Percentiles rank a stretch among this genome's conserved stretches.
Conservation (phyloP, 64 coral and sea anemone species). For the Porites australiensis region DNA sequence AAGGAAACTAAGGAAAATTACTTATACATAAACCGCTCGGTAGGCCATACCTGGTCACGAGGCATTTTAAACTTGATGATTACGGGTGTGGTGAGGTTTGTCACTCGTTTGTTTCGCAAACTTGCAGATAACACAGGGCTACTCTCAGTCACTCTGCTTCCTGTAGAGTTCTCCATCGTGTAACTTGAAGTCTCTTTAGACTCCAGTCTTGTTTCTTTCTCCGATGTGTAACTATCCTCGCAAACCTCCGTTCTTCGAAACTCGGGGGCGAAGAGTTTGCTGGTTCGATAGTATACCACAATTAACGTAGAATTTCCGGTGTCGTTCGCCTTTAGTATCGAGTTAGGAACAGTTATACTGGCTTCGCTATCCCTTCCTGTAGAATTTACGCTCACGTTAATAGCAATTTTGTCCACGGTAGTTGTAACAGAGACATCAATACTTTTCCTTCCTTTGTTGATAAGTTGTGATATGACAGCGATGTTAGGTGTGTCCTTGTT, state of each 20-base stretch:
- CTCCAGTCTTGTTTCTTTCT: slow-evolving; percentile 26
- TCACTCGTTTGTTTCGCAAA: slow-evolving; percentile 68
- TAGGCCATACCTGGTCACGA: slow-evolving; percentile 62
- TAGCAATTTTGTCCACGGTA: slow-evolving; percentile 43
- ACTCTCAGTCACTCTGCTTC: slow-evolving; percentile 59
- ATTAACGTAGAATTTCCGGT: slow-evolving; percentile 74
- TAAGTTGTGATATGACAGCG: slow-evolving; percentile 58
- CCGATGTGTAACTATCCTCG: slow-evolving; percentile 58
- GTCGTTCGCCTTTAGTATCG: slow-evolving; percentile 32
- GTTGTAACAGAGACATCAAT: slow-evolving; percentile 53
- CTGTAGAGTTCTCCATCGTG: slow-evolving; percentile 51
- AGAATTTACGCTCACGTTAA: slow-evolving; percentile 67
- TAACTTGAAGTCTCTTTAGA: background rate
- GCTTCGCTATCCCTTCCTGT: slow-evolving; percentile 44
- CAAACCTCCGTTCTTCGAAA: slow-evolving; percentile 71
- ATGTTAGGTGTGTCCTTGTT: slow-evolving; percentile 82
- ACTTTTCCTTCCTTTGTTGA: slow-evolving; percentile 33
- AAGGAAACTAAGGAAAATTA: too few species aligned
- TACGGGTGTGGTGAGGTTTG: slow-evolving; percentile 75
- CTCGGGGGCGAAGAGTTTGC: slow-evolving; percentile 85
- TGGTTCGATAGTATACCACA: slow-evolving; percentile 94
- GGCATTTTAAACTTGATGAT: slow-evolving; percentile 84
- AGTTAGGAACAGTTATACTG: slow-evolving; percentile 56
- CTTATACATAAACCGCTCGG: background rate
- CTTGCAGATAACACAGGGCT: slow-evolving; percentile 81